A percentile compares a stretch with the other conserved stretches of the same genome.
These are phyloP conservation scores for Proterorhinus semilunaris DNA, from an alignment of 2,113 vertebrate genomes.

Conservation along the genomic window DNA sequence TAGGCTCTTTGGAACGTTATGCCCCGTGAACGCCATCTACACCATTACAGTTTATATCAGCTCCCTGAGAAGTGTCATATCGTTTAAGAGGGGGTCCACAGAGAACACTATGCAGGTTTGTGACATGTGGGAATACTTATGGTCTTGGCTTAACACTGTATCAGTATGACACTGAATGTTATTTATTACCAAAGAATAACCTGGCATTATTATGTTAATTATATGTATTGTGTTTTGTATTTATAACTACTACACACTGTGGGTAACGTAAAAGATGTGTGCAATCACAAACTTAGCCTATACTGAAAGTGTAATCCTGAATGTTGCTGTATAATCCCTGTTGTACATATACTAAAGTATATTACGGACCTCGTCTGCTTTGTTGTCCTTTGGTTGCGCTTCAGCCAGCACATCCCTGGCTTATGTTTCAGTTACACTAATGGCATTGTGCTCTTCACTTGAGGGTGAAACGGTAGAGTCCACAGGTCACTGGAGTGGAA, in stretches of 20 bases:
- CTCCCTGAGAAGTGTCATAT: too few species aligned
- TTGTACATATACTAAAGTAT: neutral
- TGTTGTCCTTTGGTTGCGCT: neutral
- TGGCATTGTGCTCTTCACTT: constrained; percentile 28
- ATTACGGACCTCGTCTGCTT: neutral
- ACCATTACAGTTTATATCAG: too few species aligned
- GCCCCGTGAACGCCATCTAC: too few species aligned
- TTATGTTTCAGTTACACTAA: constrained; percentile 34
- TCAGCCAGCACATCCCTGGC: neutral
- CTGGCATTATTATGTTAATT: constrained; percentile 5
- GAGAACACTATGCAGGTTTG: too few species aligned
- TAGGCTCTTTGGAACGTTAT: too few species aligned
- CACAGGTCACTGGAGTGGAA: constrained; percentile 29
- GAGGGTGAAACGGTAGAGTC: constrained; percentile 49
- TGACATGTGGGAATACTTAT: neutral
- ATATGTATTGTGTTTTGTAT: constrained; percentile 21
- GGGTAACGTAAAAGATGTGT: constrained; percentile 14
- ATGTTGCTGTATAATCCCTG: constrained; percentile 22
- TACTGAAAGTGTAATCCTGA: constrained; percentile 26
- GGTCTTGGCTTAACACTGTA: neutral
- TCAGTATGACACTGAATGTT: constrained; percentile 1
- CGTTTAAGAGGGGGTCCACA: too few species aligned
- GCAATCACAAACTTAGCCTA: constrained; percentile 13
- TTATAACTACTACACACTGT: constrained; percentile 19
- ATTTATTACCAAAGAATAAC: constrained; percentile 44